phyloP scores from a whole-genome alignment of 2,113 vertebrate species.

The Mohoua ochrocephala region DNA sequence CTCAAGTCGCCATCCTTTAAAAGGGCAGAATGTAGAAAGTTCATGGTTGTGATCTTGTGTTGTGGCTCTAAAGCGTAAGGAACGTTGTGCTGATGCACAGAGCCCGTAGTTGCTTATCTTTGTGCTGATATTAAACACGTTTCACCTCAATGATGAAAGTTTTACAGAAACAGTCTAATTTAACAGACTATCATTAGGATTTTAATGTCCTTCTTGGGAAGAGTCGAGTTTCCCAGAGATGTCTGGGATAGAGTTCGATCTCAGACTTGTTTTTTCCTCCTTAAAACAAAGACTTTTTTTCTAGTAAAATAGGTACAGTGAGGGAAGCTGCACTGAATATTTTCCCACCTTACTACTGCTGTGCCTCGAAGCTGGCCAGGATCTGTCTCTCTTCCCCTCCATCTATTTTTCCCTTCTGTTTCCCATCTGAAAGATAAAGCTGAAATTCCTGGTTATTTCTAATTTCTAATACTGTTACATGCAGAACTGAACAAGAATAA shows the following conservation, averaged over 20 bases:
- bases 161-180: not conserved
- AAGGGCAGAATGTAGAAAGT: not conserved
- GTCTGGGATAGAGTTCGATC: not conserved
- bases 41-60: not conserved
- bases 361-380: not conserved
- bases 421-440: not conserved
- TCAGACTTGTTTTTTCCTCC: not conserved
- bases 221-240: not conserved
- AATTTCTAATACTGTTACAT: not conserved
- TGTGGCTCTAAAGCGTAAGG: not conserved
- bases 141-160: not conserved
- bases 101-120: too few species aligned
- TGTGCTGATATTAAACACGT: too few species aligned
- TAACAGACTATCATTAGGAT: not conserved
- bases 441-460: not conserved
- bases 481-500: not conserved
- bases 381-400: not conserved
- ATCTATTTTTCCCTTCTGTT: fast-evolving
- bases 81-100: not conserved
- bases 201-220: not conserved
- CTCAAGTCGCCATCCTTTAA: not conserved
- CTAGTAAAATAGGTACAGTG: not conserved
- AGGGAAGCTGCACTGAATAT: not conserved
- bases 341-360: not conserved
- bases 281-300: not conserved